Percentiles rank a stretch among this genome's conserved stretches.
Conservation (phyloP, 2,113 vertebrate genomes). For the Delphinus delphis region DNA sequence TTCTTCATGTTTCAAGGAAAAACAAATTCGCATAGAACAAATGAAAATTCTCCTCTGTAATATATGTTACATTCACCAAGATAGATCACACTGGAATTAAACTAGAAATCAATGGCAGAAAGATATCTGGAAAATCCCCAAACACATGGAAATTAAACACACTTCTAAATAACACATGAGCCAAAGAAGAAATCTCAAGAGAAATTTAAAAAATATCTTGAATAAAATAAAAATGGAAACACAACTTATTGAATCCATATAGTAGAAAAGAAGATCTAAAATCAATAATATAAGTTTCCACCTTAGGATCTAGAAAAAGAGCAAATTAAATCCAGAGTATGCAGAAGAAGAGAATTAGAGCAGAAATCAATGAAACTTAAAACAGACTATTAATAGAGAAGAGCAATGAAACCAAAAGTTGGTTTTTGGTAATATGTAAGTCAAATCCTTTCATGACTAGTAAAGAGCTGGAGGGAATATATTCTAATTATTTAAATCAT, state of each 20-base stretch:
- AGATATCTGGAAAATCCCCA: neutral
- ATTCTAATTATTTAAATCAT: neutral
- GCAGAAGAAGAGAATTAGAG: neutral
- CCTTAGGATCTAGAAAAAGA: neutral
- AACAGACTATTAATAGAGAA: neutral
- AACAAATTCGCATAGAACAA: constrained; percentile 3
- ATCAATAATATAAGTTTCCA: neutral
- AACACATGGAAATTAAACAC: neutral
- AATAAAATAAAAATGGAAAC: neutral
- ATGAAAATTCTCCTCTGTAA: neutral
- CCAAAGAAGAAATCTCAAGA: neutral
- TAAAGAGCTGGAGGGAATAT: neutral
- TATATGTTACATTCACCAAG: neutral
- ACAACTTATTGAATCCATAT: neutral
- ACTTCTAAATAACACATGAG: neutral
- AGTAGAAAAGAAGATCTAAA: neutral
- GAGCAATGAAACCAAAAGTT: neutral
- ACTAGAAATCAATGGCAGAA: neutral
- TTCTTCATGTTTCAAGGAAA: neutral
- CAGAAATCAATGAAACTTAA: neutral
- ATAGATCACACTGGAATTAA: neutral
- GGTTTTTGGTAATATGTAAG: neutral
- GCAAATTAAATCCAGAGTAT: neutral
- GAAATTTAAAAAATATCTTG: neutral
- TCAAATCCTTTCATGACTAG: neutral